Evolutionary conservation across 2,113 vertebrate species (phyloP).

Genomic region (Sardina pilchardus): DNA sequence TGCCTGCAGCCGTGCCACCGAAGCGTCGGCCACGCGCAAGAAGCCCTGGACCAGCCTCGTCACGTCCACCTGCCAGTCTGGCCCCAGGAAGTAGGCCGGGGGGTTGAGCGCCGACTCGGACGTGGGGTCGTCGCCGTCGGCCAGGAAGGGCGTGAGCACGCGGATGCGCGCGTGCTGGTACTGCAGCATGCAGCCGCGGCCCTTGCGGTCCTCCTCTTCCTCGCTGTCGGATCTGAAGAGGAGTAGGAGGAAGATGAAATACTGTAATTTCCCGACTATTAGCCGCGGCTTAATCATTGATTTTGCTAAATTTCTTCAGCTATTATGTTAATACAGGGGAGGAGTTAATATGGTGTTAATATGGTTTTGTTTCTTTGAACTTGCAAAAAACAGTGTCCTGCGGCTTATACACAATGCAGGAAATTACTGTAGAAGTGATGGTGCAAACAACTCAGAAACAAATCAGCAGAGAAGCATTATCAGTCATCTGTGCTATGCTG

Average conservation of each 20-base stretch:
- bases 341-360: no score
- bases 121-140: slow-evolving; percentile 59
- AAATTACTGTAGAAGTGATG: no score
- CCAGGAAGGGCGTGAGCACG: slow-evolving; percentile 85
- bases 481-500: no score
- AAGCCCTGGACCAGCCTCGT: slow-evolving; percentile 80
- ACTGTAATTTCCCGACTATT: no score
- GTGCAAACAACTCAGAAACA: neutral
- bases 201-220: slow-evolving; percentile 82
- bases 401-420: no score
- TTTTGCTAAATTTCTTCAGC: no score
- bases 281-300: no score
- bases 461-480: no score
- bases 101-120: slow-evolving; percentile 45
- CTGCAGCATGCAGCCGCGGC: slow-evolving; percentile 86
- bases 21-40: slow-evolving; percentile 83
- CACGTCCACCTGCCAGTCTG: slow-evolving; percentile 92
- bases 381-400: no score
- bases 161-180: slow-evolving; percentile 86
- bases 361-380: no score
- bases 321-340: no score
- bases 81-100: slow-evolving; percentile 77
- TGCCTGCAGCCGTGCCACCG: slow-evolving; percentile 76
- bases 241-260: slow-evolving; percentile 34
- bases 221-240: slow-evolving; percentile 84